Evolutionary conservation across 2,888 invertebrate genomes (phyloP).

Genomic region (Temnothorax ravouxi): DNA sequence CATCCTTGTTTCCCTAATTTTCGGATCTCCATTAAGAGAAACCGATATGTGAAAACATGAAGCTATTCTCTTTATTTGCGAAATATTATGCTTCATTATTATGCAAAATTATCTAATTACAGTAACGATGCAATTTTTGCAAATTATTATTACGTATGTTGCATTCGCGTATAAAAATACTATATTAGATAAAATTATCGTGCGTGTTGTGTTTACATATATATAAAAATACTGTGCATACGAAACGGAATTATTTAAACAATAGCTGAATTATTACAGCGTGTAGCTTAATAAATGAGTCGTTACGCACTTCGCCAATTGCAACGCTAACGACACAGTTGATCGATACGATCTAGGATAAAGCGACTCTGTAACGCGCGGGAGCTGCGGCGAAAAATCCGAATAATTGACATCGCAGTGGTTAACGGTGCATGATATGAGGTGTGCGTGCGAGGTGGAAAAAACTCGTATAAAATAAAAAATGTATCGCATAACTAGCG

Average conservation of each 20-base stretch:
- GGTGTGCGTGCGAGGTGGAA: constrained; percentile 33
- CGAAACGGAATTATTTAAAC: constrained; percentile 31
- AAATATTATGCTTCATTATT: neutral
- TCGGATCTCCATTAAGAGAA: neutral
- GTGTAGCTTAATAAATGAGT: constrained; percentile 30
- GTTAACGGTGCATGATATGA: constrained; percentile 52
- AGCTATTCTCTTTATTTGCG: neutral
- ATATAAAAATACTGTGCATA: neutral
- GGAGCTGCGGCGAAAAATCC: constrained; percentile 7
- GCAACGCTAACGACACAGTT: constrained; percentile 10
- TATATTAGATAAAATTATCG: neutral
- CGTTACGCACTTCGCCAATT: constrained; percentile 17
- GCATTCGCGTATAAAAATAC: neutral
- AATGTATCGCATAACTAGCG: constrained; percentile 47
- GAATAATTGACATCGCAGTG: constrained; percentile 53
- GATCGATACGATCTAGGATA: constrained; percentile 23
- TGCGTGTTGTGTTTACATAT: neutral
- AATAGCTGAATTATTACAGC: constrained; percentile 16
- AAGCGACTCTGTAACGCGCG: neutral
- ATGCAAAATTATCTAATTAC: neutral
- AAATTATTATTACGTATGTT: constrained; percentile 20
- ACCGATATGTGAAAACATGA: neutral
- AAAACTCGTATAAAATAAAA: constrained; percentile 53
- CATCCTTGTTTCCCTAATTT: constrained; percentile 18
- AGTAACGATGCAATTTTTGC: neutral